phyloP scores from a whole-genome alignment of 2,888 invertebrate genomes.

The Platycheirus rosarum region DNA sequence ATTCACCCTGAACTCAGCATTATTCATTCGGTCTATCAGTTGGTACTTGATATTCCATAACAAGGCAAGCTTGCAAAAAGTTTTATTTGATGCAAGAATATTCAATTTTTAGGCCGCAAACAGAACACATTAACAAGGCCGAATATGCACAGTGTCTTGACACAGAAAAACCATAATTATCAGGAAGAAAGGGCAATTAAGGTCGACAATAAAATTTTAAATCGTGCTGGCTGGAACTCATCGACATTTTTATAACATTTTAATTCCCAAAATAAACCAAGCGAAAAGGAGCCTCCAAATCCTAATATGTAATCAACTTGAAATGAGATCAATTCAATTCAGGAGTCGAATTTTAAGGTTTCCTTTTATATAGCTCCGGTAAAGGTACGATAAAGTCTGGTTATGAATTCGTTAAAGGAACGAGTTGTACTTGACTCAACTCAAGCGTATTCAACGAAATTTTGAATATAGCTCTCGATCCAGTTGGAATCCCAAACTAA shows the following conservation, averaged over 20 bases:
- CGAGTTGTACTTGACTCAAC: too few species aligned
- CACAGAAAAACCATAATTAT: conserved; percentile 64
- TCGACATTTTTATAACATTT: conserved; percentile 65
- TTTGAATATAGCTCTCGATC: too few species aligned
- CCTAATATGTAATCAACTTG: conserved; percentile 60
- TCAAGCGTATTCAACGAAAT: too few species aligned
- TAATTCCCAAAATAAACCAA: conserved; percentile 60
- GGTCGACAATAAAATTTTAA: conserved; percentile 59
- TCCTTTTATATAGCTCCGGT: too few species aligned
- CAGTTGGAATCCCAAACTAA: too few species aligned
- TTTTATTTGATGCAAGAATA: conserved; percentile 41
- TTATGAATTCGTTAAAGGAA: too few species aligned
- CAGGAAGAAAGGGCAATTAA: conserved; percentile 52
- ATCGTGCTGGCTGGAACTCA: conserved; percentile 67
- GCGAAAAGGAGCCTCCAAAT: conserved; percentile 42
- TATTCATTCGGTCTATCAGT: neutral
- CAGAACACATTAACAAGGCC: conserved; percentile 35
- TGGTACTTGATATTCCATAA: conserved; percentile 28
- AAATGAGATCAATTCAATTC: conserved; percentile 64
- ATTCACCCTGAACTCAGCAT: neutral
- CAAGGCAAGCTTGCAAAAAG: conserved; percentile 22
- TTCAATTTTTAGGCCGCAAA: conserved; percentile 45
- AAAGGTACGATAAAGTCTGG: too few species aligned
- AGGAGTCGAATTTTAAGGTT: conserved; percentile 42
- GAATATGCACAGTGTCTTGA: conserved; percentile 36